Conservation (phyloP, 2,797 vertebrate genomes). For the Poecile montanus region DNA sequence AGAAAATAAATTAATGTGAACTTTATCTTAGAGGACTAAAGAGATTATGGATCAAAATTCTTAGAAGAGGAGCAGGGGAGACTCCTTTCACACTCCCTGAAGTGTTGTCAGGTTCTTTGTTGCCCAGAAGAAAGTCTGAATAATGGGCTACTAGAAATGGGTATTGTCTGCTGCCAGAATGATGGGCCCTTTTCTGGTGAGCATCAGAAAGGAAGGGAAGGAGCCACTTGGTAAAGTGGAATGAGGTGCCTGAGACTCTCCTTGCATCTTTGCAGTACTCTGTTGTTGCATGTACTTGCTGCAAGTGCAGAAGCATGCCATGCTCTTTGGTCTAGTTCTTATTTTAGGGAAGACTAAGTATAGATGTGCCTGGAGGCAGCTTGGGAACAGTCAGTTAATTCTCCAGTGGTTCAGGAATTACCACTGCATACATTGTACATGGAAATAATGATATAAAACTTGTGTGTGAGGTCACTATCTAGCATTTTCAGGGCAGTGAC, state of each 20-base stretch:
- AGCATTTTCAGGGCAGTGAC: neutral
- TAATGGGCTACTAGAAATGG: neutral
- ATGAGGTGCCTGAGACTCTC: accelerated
- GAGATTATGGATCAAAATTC: neutral
- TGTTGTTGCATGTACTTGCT: neutral
- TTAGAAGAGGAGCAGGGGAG: neutral
- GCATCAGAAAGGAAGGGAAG: neutral
- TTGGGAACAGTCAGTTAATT: neutral
- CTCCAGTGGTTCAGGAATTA: neutral
- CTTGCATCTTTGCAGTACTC: neutral
- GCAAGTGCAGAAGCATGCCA: neutral
- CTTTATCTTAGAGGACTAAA: neutral
- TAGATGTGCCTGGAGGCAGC: neutral
- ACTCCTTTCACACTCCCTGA: neutral
- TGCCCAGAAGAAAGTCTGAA: neutral
- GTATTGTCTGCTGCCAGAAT: neutral
- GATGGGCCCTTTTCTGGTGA: neutral
- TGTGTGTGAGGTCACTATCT: neutral
- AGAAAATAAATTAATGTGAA: neutral
- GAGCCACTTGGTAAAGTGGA: neutral
- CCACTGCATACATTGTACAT: accelerated
- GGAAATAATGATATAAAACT: neutral
- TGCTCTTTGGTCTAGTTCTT: neutral
- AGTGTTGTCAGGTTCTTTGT: neutral
- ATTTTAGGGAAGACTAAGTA: neutral